These are phyloP conservation scores for Falco rusticolus DNA, from an alignment of 2,797 vertebrate species.

Conservation along the genomic window DNA sequence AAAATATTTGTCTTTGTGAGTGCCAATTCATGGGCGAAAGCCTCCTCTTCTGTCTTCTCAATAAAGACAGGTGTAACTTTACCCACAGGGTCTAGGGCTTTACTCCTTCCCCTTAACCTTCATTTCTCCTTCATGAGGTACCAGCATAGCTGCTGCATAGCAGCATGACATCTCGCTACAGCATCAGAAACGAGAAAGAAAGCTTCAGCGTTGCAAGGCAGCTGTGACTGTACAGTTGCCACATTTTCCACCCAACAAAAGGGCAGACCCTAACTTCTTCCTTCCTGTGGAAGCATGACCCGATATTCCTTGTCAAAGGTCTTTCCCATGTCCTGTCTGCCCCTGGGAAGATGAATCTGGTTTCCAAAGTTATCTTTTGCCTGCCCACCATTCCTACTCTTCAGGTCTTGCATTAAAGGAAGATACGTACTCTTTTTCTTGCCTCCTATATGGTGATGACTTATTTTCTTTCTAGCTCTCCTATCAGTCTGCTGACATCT, in stretches of 20 bases:
- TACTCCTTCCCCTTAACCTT: neutral
- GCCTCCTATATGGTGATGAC: neutral
- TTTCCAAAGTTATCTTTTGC: neutral
- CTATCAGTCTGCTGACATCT: neutral
- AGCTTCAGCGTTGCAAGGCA: neutral
- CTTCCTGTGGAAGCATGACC: neutral
- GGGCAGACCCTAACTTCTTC: neutral
- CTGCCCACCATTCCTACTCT: neutral
- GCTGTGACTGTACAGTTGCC: neutral
- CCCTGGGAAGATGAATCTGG: neutral
- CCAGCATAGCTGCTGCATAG: neutral
- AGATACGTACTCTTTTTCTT: neutral
- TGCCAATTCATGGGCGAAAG: neutral
- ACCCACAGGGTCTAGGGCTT: neutral
- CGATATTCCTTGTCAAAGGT: neutral
- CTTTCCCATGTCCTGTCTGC: neutral
- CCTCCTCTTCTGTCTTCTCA: neutral
- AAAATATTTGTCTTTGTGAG: neutral
- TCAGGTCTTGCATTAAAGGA: neutral
- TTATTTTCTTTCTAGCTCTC: neutral
- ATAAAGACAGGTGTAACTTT: neutral
- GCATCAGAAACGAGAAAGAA: neutral
- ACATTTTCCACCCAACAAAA: neutral
- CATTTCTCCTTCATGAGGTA: neutral
- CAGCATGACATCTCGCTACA: neutral